These are phyloP conservation scores for Hiodon alosoides DNA, from an alignment of 2,113 vertebrate genomes.

Conservation along the genomic window DNA sequence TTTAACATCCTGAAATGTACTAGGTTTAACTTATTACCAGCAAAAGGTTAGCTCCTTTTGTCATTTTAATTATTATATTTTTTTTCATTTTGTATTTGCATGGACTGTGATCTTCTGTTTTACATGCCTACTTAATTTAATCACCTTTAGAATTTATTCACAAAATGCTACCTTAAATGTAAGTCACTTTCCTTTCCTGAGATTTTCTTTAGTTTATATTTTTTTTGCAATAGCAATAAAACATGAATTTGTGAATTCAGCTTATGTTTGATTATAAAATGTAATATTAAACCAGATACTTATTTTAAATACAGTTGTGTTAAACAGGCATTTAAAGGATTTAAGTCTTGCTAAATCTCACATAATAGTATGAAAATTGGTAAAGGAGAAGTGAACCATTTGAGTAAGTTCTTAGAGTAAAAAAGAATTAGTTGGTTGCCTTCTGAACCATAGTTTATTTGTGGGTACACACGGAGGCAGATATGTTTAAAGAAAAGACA, in stretches of 20 bases:
- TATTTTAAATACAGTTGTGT: conserved; percentile 27
- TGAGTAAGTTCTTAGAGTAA: too few relatives aligned
- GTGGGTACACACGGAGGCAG: conserved; percentile 35
- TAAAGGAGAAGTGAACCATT: too few relatives aligned
- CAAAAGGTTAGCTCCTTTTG: conserved; percentile 27
- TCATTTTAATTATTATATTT: conserved; percentile 25
- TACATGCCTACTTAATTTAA: too few relatives aligned
- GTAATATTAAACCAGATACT: conserved; percentile 42
- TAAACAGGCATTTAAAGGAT: too few relatives aligned
- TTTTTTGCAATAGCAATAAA: conserved; percentile 72
- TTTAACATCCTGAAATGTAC: too few relatives aligned
- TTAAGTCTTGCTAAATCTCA: too few relatives aligned
- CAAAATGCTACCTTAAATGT: conserved; percentile 43
- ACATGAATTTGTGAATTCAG: conserved; percentile 62
- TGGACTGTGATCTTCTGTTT: conserved; percentile 59
- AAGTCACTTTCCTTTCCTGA: conserved; percentile 22
- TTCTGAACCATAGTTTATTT: conserved; percentile 25
- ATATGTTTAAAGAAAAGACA: conserved; percentile 55
- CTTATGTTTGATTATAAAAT: conserved; percentile 45
- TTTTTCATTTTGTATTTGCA: conserved; percentile 58
- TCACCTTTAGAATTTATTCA: conserved; percentile 24
- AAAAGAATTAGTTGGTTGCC: too few relatives aligned
- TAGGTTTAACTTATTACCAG: too few relatives aligned
- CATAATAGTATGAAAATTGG: too few relatives aligned
- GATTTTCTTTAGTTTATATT: conserved; percentile 24